Conservation (phyloP, 2,113 vertebrate species). For the Illadopsis cleaveri region DNA sequence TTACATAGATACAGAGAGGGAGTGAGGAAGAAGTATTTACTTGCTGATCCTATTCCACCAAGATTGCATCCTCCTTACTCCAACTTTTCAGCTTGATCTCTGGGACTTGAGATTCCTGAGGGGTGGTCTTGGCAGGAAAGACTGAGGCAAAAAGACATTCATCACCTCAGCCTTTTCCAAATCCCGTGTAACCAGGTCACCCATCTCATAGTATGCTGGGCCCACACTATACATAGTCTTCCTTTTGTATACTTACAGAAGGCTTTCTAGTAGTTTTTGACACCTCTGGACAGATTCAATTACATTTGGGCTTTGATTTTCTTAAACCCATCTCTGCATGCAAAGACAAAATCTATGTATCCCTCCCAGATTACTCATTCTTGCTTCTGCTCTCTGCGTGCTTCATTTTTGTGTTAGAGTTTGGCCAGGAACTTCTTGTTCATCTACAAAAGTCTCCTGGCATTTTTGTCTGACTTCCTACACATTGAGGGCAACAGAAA, state of each 20-base stretch:
- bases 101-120: not conserved
- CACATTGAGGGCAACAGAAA: not conserved
- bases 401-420: not conserved
- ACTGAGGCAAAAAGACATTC: not conserved
- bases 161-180: not conserved
- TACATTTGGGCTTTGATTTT: not conserved
- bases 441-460: not conserved
- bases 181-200: not conserved
- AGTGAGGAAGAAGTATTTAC: not conserved
- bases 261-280: not conserved
- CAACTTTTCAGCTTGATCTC: not conserved
- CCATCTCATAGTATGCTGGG: rapidly evolving
- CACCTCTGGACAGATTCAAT: not conserved
- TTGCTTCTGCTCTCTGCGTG: not conserved
- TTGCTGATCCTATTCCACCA: not conserved
- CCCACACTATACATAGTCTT: not conserved
- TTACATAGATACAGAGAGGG: not conserved
- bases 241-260: not conserved
- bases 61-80: not conserved
- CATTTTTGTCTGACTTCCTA: not conserved
- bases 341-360: not conserved
- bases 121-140: not conserved
- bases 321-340: not conserved
- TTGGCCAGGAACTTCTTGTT: not conserved
- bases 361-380: not conserved